Evolutionary conservation across 2,113 vertebrate species (phyloP).

Genomic region (Pterophyllum scalare): DNA sequence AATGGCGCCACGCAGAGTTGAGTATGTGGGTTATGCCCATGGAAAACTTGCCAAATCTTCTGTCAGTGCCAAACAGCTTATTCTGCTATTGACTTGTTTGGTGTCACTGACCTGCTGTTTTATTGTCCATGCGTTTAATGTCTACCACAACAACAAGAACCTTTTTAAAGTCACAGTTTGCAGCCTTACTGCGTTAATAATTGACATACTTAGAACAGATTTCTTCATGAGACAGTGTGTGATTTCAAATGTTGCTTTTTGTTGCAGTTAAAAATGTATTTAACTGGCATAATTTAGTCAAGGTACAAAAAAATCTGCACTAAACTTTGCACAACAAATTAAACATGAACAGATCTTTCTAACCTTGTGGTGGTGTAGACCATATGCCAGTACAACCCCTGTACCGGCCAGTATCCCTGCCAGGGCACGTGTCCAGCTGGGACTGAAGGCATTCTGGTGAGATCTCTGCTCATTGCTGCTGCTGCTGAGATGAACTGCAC

Average conservation of each 20-base stretch:
- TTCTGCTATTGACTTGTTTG: too few species aligned
- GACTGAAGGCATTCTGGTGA: constrained; percentile 1
- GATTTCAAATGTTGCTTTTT: neutral
- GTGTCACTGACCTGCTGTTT: neutral
- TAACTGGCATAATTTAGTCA: neutral
- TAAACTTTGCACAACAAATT: neutral
- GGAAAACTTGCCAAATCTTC: too few species aligned
- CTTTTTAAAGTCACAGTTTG: neutral
- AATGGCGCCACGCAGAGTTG: too few species aligned
- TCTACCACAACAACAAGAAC: neutral
- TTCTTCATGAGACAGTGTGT: neutral
- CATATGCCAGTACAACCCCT: constrained; percentile 75
- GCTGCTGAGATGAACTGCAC: constrained; percentile 45
- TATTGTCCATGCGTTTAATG: neutral
- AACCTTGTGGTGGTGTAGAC: constrained; percentile 75
- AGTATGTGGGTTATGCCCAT: too few species aligned
- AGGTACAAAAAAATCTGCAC: neutral
- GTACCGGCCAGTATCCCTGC: constrained; percentile 80
- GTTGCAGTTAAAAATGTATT: neutral
- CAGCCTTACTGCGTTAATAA: constrained; percentile 7
- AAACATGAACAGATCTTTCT: neutral
- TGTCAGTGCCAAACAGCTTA: too few species aligned
- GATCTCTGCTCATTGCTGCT: constrained; percentile 59
- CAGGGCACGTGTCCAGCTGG: constrained; percentile 68
- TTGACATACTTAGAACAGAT: neutral